Conservation (phyloP, 2,797 vertebrate species). For the Gila robusta region DNA sequence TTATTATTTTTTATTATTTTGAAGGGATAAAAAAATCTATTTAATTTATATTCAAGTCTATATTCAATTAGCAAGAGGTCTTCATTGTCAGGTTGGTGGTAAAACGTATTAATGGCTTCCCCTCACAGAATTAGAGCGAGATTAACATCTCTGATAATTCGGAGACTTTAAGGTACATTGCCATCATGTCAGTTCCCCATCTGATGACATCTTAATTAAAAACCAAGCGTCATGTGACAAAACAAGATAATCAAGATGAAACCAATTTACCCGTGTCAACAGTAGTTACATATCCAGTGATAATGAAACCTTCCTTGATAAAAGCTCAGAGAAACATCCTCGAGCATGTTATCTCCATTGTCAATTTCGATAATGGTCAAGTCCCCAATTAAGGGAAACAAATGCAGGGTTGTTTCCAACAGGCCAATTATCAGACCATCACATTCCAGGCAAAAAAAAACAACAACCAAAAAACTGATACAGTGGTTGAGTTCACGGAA, state of each 20-base stretch:
- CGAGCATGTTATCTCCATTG: neutral
- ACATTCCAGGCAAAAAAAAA: constrained; percentile 30
- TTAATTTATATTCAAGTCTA: neutral
- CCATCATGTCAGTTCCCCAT: constrained; percentile 49
- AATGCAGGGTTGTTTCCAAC: constrained; percentile 51
- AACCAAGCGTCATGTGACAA: constrained; percentile 65
- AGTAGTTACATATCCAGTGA: constrained; percentile 44
- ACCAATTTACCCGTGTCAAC: constrained; percentile 71
- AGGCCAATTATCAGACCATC: constrained; percentile 50
- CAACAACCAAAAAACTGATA: neutral
- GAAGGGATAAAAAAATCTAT: neutral
- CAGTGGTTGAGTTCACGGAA: constrained; percentile 46
- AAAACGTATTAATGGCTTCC: constrained; percentile 27
- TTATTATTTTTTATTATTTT: neutral
- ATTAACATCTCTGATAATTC: constrained; percentile 74
- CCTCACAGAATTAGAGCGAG: constrained; percentile 63
- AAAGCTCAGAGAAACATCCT: constrained; percentile 57
- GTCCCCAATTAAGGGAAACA: constrained; percentile 68
- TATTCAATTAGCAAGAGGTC: constrained; percentile 27
- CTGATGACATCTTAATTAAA: constrained; percentile 70
- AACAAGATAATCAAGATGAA: constrained; percentile 75
- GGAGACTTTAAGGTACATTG: constrained; percentile 68
- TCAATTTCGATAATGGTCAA: constrained; percentile 49
- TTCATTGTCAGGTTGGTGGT: neutral
- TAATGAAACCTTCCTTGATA: constrained; percentile 61